These are phyloP conservation scores for Epinephelus coioides DNA, from an alignment of 2,797 vertebrate species.

Conservation along the genomic window DNA sequence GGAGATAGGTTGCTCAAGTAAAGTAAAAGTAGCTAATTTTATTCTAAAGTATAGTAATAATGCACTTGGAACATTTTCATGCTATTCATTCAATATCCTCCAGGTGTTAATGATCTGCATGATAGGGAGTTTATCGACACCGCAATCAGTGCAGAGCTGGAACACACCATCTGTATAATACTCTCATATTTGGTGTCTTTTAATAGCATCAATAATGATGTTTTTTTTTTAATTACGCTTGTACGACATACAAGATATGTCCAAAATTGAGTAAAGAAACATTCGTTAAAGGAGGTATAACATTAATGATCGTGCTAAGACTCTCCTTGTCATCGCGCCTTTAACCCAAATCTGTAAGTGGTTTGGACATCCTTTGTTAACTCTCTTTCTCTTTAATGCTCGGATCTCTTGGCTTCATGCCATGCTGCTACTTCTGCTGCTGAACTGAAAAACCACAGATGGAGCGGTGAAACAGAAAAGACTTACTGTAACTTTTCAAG, in stretches of 20 bases:
- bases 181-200: neutral
- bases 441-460: neutral
- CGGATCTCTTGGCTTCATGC: neutral
- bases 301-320: neutral
- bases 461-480: constrained; percentile 2
- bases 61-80: too few species aligned
- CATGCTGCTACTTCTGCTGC: neutral
- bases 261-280: neutral
- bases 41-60: too few species aligned
- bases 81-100: neutral
- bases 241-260: neutral
- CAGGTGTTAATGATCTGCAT: neutral
- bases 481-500: neutral
- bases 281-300: neutral
- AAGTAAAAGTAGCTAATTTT: too few species aligned
- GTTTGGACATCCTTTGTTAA: constrained; percentile 2
- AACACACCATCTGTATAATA: neutral
- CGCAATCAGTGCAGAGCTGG: neutral
- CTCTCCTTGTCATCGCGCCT: neutral
- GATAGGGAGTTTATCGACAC: neutral
- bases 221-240: neutral
- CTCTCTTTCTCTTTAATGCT: neutral
- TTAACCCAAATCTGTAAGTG: neutral
- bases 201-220: too few species aligned
- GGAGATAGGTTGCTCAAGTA: neutral